Percentiles rank a stretch among this genome's conserved stretches.
Evolutionary conservation across 2,888 invertebrate species (phyloP).

Genomic region (Drosophila peninsularis): DNA sequence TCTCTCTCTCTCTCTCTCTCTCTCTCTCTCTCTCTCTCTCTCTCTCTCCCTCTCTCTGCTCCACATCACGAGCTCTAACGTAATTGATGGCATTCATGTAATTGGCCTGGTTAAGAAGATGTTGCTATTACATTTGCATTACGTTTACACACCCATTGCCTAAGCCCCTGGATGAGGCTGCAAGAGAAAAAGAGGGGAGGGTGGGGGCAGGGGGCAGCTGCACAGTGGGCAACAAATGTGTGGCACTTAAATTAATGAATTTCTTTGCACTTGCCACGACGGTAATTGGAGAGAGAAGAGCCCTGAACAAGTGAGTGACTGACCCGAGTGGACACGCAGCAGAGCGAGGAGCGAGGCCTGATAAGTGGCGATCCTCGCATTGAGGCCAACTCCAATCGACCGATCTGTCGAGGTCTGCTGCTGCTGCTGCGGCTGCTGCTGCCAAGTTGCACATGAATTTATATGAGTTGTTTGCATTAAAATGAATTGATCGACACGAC

Average conservation of each 20-base stretch:
- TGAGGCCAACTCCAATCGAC: constrained; percentile 43
- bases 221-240: constrained; percentile 78
- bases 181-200: not conserved
- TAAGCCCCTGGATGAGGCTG: not conserved
- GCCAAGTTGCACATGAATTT: constrained; percentile 74
- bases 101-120: constrained; percentile 41
- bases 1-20: no score
- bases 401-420: constrained; percentile 27
- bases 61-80: constrained; percentile 6
- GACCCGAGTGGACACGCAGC: constrained; percentile 31
- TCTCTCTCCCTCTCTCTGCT: not conserved
- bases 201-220: constrained; percentile 27
- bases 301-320: constrained; percentile 46
- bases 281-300: constrained; percentile 52
- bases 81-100: constrained; percentile 37
- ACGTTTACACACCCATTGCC: constrained; percentile 18
- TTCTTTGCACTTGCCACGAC: constrained; percentile 75
- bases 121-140: constrained; percentile 31
- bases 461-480: constrained; percentile 79
- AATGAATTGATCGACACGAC: constrained; percentile 78
- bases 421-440: constrained; percentile 40
- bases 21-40: no score
- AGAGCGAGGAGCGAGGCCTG: no score
- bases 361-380: constrained; percentile 3
- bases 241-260: constrained; percentile 80